Conservation (phyloP, 2,113 vertebrate genomes). For the Dascyllus trimaculatus region DNA sequence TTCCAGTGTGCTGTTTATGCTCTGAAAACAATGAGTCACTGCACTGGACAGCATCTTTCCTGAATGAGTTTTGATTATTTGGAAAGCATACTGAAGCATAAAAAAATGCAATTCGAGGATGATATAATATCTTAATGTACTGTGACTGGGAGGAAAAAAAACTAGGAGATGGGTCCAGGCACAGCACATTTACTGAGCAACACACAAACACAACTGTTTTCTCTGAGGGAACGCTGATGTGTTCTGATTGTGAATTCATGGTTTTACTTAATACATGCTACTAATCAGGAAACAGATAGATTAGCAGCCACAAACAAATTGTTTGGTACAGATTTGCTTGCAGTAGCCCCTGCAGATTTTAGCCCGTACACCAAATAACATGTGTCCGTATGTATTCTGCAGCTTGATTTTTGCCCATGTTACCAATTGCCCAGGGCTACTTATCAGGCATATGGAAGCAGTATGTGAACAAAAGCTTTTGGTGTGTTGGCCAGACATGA, state of each 20-base stretch:
- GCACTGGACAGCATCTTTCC: slow-evolving; percentile 30
- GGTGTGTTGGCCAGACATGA: slow-evolving; percentile 72
- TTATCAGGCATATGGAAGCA: slow-evolving; percentile 69
- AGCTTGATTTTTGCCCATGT: slow-evolving; percentile 29
- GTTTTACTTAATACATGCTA: not conserved
- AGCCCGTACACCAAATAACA: not conserved
- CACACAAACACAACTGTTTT: slow-evolving; percentile 28
- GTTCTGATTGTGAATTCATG: slow-evolving; percentile 8
- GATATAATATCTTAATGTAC: slow-evolving; percentile 48
- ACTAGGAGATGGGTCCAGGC: slow-evolving; percentile 16
- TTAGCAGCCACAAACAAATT: not conserved
- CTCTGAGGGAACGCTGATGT: slow-evolving; percentile 16
- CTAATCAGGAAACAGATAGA: slow-evolving; percentile 21
- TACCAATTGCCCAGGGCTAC: slow-evolving; percentile 36
- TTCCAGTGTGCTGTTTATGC: slow-evolving; percentile 37
- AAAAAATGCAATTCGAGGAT: slow-evolving; percentile 33
- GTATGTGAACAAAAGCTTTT: slow-evolving; percentile 59
- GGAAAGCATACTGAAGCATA: slow-evolving; percentile 40
- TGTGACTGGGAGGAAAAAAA: slow-evolving; percentile 28
- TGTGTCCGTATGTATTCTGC: not conserved
- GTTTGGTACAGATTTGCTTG: slow-evolving; percentile 13
- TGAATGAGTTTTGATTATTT: slow-evolving; percentile 57
- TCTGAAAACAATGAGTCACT: slow-evolving; percentile 58
- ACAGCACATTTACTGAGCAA: slow-evolving; percentile 20
- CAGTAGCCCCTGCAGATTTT: not conserved